These are phyloP conservation scores for Sinelater perroti DNA, from an alignment of 2,888 invertebrate species.

Conservation along the genomic window DNA sequence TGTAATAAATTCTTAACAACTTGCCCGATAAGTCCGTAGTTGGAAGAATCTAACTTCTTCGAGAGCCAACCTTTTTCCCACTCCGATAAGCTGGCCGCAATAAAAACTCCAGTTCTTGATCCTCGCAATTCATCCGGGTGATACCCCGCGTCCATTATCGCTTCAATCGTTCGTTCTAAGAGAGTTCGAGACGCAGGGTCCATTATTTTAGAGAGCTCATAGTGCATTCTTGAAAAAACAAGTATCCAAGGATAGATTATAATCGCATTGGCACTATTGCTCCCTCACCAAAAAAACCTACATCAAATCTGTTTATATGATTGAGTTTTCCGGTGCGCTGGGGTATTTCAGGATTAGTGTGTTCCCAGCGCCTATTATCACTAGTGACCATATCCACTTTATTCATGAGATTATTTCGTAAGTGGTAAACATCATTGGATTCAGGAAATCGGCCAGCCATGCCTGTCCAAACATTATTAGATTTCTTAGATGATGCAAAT, in stretches of 20 bases:
- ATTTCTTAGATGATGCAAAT: conserved; percentile 6
- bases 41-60: conserved; percentile 13
- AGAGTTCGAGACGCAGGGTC: conserved; percentile 67
- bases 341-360: conserved; percentile 67
- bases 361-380: conserved; percentile 79
- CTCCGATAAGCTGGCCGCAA: conserved; percentile 80
- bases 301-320: conserved; percentile 64
- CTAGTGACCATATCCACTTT: conserved; percentile 86
- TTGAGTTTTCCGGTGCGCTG: conserved; percentile 73
- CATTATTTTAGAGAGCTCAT: too few relatives aligned
- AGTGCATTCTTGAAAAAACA: too few relatives aligned
- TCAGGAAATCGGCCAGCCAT: conserved; percentile 80
- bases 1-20: too few relatives aligned
- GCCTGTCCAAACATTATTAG: too few relatives aligned
- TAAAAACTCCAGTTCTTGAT: conserved; percentile 80
- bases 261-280: too few relatives aligned
- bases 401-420: conserved; percentile 75
- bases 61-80: conserved; percentile 78
- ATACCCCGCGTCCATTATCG: conserved; percentile 67
- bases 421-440: conserved; percentile 75
- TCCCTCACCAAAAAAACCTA: conserved; percentile 64
- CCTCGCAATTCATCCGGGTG: conserved; percentile 77
- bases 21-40: conserved; percentile 65
- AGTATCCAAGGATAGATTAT: not conserved
- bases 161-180: conserved; percentile 67